These are phyloP conservation scores for Villa cingulata DNA, from an alignment of 2,888 invertebrate genomes.

Conservation along the genomic window DNA sequence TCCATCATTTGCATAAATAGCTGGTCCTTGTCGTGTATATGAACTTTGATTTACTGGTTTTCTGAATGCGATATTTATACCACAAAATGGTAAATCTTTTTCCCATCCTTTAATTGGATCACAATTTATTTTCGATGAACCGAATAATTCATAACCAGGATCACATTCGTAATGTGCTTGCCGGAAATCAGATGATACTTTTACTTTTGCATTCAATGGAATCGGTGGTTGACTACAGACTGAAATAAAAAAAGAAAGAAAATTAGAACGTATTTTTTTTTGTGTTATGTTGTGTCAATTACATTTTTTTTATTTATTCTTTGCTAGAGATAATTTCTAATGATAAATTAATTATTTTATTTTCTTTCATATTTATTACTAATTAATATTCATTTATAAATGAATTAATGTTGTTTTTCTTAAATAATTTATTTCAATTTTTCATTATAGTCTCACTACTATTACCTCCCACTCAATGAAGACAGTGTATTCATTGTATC, in stretches of 20 bases:
- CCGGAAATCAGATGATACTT: constrained; percentile 40
- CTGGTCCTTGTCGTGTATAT: constrained; percentile 68
- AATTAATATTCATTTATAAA: too few species aligned
- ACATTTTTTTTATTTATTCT: too few species aligned
- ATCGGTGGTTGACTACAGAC: constrained; percentile 74
- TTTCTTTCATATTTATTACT: too few species aligned
- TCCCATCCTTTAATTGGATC: constrained; percentile 62
- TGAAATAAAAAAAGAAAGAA: constrained; percentile 14
- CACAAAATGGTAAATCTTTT: constrained; percentile 71
- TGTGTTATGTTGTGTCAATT: too few species aligned
- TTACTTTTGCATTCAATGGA: constrained; percentile 65
- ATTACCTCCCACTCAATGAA: too few species aligned
- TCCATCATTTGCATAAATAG: constrained; percentile 78
- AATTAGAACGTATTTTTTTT: too few species aligned
- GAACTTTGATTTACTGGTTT: constrained; percentile 87
- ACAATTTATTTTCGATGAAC: constrained; percentile 56
- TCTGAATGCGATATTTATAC: constrained; percentile 74
- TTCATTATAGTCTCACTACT: too few species aligned
- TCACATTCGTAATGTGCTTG: constrained; percentile 73
- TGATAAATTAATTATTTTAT: too few species aligned
- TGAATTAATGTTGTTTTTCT: too few species aligned
- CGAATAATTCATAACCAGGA: constrained; percentile 79
- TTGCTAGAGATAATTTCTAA: too few species aligned
- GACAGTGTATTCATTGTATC: too few species aligned
- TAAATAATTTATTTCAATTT: too few species aligned